Base-by-base conservation (phyloP, 1,140 invertebrate species). In the Luehdorfia chinensis region DNA sequence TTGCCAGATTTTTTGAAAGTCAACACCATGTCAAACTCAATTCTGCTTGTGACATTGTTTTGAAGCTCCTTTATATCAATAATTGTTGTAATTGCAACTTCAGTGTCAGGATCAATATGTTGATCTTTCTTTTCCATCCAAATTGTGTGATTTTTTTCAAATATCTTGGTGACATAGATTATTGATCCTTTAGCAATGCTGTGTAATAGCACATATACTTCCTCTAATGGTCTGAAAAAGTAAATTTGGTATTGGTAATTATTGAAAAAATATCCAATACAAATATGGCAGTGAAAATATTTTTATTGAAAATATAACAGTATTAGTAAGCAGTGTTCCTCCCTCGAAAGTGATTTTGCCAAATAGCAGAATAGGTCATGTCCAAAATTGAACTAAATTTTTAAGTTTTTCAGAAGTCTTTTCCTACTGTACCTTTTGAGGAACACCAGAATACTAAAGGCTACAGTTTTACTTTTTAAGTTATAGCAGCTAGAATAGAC, bases 91-190 rank as follows among this genome's bases (percentile, higher is more conserved):
- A 76, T 31, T 9, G 45, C 61, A 6, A 41, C 34, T 30, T 54
- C 19, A 15, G 27, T 41, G 16, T 60, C 52, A 21, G 32, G 34
- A 34, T 48, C 25, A 37, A 64, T 28, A 12, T 19, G 25, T 21
- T 59, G 31, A 4, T 28, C 47, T 8, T 60, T 15, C 2, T 2
- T 58, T 48, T 84, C 75, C 14, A 39, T 50, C 70, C 74, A 83
- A 55, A 50, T 2, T 27, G 7, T 25, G 2, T 39, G 4, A 8
- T 44, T 48, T 33, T 59, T 53, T 27, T 62, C 43, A 55, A 60
- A 85, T 4, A 80, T 4, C 41, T 67, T 78, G 23, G 76, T 77
- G 4, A 39, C 66, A 50, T 81, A 76, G 16, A 53, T 50, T 14
- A 73, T 56, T 43, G 69, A 64, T 2, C 49, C 27, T 30, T 49